Percentiles rank a stretch among this genome's conserved stretches.
Conservation (phyloP, 2,797 vertebrate genomes). For the Carcharodon carcharias region DNA sequence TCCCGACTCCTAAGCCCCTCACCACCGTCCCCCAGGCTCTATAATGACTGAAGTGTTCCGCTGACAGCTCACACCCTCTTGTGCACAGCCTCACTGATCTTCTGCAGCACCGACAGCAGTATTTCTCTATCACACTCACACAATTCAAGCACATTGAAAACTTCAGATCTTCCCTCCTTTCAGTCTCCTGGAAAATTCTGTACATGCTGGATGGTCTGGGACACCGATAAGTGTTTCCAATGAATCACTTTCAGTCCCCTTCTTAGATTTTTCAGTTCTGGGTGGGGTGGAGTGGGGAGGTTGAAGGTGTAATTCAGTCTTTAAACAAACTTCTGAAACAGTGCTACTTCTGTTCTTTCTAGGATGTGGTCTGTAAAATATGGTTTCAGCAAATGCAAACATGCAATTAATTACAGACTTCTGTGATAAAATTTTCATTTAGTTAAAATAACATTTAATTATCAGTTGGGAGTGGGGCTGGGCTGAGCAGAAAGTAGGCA, state of each 20-base stretch:
- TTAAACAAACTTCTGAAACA: conserved; percentile 8
- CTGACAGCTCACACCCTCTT: not conserved
- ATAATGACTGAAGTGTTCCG: not conserved
- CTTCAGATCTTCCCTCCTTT: not conserved
- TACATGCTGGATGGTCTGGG: not conserved
- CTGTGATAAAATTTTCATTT: not conserved
- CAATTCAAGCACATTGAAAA: not conserved
- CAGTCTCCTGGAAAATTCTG: not conserved
- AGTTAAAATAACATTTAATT: conserved; percentile 13
- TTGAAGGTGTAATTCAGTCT: not conserved
- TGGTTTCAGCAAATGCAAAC: not conserved
- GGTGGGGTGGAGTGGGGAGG: too few species aligned
- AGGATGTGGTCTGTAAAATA: not conserved
- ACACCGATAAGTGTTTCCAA: not conserved
- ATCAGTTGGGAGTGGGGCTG: not conserved
- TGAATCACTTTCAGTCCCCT: not conserved
- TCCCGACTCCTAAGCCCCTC: too few species aligned
- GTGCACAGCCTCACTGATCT: not conserved
- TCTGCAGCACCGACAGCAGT: not conserved
- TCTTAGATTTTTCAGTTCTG: not conserved
- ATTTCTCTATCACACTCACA: not conserved
- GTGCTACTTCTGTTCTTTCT: not conserved
- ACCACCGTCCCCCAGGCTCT: not conserved
- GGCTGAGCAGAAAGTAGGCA: not conserved
- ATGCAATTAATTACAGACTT: conserved; percentile 11